Base-by-base conservation (phyloP, 2,113 vertebrate species). In the Hippoglossus stenolepis region DNA sequence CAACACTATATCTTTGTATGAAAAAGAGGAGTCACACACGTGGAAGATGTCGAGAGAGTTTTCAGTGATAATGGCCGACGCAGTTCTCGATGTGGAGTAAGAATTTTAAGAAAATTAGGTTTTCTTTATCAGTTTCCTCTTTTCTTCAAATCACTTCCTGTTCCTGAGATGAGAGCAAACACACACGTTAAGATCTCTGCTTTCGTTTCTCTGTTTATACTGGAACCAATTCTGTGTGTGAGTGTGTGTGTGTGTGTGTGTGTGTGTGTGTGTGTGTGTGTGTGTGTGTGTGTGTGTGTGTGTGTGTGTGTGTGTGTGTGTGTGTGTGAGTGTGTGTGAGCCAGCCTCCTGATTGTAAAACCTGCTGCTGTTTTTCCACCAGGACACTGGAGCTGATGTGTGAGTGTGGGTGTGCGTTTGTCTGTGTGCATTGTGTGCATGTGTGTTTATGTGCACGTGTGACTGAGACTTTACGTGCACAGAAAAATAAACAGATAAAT, bases 321-420 rank as follows among this genome's bases (percentile, higher is more conserved):
- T 20, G 49, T 20, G 18, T 18, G 49, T 8, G 6, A 59, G 28
- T 5, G 47, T 53, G 31, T 56, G 14, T 64, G 15, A 47, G 35
- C 45, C 38, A 21, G 1, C 59, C 58, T 61, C 72, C 51, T 76
- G 80, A 88, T 85, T 69, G 77, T 79, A 79, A 86, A 84, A 73
- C 77, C 84, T 69, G 58, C 63, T 81, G 71, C 64, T 79, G 59
- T 82, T 79, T 76, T 86, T 82, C 72, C 82, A 82, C 51, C 43
- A 35, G 12, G 63, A 80, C 67, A 43, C 35, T 35, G 28, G 38
- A 67, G 51, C 64, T 47, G 56, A 40, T 51, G 40, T 62, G 53
- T 38, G 47, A 49, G 21, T 28, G 59, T 62, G 54, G 31, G 49
- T 20, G 51, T 28, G 14, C 5, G 40, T 49, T 14, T 11, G 11